Evolutionary conservation across 2,113 vertebrate species (phyloP), one percentile per base, ranked within the genome.

Genomic region (Morone saxatilis): DNA sequence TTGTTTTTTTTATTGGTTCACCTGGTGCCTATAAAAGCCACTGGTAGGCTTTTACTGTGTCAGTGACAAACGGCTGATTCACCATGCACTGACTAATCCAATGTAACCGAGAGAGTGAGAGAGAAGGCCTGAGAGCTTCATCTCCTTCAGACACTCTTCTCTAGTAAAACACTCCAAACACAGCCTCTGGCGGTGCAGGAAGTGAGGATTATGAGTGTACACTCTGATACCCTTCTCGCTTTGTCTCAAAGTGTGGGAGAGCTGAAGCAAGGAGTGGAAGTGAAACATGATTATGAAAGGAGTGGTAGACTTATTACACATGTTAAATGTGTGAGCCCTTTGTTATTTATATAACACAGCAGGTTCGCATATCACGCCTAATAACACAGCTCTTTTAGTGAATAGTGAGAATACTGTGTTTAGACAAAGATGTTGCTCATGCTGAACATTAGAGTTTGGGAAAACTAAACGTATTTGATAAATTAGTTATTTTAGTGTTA

Each of bases 11-110:
- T 93, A 91, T 91, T 90, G 86, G 50, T 84, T 92, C 94, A 93
- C 93, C 91, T 96, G 88, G 68, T 41, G 91, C 86, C 87, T 86
- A 80, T 88, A 87, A 93, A 94, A 89, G 68, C 84, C 89, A 93
- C 73, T 72, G 87, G 81, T 84, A 86, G 81, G 79, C 83, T 84
- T 71, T 86, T 89, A 87, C 86, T 91, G 86, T 91, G 80, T 93
- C 85, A 79, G 85, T 93, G 92, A 87, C 86, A 86, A 67, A 87
- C 48, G 80, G 87, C 91, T 87, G 92, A 94, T 91, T 95, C 90
- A 92, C 89, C 77, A 78, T 68, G 61, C 71, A 83, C 81, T 86
- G 88, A 91, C 90, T 92, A 91, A 92, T 91, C 88, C 84, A 80
- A 76, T 80, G 83, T 70, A 78, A 79, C 38, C 16, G n/a, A 71